phyloP scores from a whole-genome alignment of 2,113 vertebrate species.

The Gambusia affinis region DNA sequence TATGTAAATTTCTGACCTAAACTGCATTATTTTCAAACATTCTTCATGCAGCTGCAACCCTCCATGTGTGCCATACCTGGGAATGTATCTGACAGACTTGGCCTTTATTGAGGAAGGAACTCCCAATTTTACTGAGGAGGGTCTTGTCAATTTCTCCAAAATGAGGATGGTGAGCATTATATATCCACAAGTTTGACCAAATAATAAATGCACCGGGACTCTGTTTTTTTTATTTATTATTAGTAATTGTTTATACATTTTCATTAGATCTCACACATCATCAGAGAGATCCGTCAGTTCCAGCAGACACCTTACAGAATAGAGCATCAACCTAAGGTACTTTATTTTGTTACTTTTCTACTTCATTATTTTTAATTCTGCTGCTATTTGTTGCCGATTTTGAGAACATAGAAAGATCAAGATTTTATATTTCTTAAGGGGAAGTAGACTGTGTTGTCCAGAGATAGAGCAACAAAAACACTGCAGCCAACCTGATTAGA shows the following conservation, averaged over 20 bases:
- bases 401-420: neutral
- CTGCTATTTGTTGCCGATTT: neutral
- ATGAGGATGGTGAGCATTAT: conserved; percentile 94
- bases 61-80: conserved; percentile 95
- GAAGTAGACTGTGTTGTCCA: neutral
- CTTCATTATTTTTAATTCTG: neutral
- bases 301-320: conserved; percentile 98
- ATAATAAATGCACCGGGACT: neutral
- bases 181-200: neutral
- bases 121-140: conserved; percentile 97
- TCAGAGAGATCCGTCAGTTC: conserved; percentile 97
- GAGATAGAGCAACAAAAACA: neutral
- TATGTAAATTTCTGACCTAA: neutral
- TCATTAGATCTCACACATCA: conserved; percentile 95
- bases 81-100: conserved; percentile 98
- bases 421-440: neutral
- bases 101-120: conserved; percentile 99
- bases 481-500: neutral
- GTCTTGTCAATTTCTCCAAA: conserved; percentile 99
- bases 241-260: neutral
- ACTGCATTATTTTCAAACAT: neutral
- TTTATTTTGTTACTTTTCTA: neutral
- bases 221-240: neutral
- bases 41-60: conserved; percentile 89
- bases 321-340: conserved; percentile 95